Conservation (phyloP, 2,113 vertebrate species). For the Hippolais icterina region DNA sequence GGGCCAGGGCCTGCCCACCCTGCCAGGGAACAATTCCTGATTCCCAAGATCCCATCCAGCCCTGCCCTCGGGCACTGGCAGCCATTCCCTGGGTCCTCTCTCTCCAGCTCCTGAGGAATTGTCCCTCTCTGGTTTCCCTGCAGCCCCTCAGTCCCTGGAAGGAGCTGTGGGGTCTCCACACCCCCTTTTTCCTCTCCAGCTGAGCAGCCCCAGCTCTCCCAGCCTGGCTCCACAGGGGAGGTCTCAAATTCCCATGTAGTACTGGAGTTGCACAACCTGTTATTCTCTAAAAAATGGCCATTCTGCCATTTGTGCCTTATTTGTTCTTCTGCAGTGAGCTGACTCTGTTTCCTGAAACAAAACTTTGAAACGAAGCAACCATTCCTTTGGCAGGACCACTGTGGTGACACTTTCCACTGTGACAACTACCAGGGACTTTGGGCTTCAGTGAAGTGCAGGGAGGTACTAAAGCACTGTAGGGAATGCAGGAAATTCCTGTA, state of each 20-base stretch:
- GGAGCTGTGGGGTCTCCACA: not conserved
- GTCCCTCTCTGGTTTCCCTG: not conserved
- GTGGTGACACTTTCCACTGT: not conserved
- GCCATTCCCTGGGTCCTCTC: fast-evolving
- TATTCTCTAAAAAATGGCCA: not conserved
- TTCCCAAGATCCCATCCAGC: not conserved
- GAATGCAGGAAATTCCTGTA: not conserved
- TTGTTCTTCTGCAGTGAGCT: not conserved
- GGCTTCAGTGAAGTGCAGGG: not conserved
- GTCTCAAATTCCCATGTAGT: not conserved
- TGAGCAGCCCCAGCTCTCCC: not conserved
- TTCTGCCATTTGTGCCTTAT: not conserved
- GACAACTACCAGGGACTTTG: not conserved
- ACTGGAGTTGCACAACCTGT: not conserved
- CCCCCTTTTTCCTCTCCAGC: not conserved
- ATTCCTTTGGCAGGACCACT: not conserved
- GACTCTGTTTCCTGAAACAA: not conserved
- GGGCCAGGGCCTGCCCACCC: not conserved
- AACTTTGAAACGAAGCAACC: not conserved
- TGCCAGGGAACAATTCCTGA: not conserved
- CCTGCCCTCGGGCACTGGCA: not conserved
- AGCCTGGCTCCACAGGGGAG: not conserved
- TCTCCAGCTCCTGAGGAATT: fast-evolving
- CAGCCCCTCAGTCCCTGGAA: not conserved
- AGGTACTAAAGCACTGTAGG: not conserved